Percentiles rank a stretch among this genome's conserved stretches.
phyloP scores from a whole-genome alignment of 2,797 vertebrate species.

The Pteronotus mesoamericanus region DNA sequence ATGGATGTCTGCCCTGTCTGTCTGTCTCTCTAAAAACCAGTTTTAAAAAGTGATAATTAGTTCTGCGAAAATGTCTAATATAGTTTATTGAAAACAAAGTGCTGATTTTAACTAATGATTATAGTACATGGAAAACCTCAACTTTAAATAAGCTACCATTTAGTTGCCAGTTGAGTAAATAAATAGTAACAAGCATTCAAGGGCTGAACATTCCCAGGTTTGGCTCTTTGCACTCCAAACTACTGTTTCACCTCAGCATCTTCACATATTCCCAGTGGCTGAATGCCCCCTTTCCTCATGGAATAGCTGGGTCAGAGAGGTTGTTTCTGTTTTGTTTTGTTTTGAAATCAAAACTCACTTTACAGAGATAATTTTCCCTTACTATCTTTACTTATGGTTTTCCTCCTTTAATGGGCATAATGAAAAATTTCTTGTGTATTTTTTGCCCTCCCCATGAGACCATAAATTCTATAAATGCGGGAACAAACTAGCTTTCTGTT shows the following conservation, averaged over 20 bases:
- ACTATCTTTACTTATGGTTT: not conserved
- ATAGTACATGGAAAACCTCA: not conserved
- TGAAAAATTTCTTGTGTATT: not conserved
- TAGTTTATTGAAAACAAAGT: not conserved
- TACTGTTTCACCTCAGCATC: not conserved
- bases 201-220: not conserved
- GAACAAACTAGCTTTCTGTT: not conserved
- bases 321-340: not conserved
- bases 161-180: not conserved
- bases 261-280: not conserved
- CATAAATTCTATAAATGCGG: not conserved
- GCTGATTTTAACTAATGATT: not conserved
- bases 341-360: not conserved
- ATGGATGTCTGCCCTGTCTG: not conserved
- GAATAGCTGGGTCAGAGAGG: not conserved
- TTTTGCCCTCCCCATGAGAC: not conserved
- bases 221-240: not conserved
- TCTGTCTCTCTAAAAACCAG: not conserved
- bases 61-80: not conserved
- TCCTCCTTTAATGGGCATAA: not conserved
- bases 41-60: not conserved
- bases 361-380: not conserved
- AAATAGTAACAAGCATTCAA: not conserved
- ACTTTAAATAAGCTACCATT: not conserved
- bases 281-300: not conserved